phyloP scores from a whole-genome alignment of 2,888 invertebrate species.

The Apeira syringaria region DNA sequence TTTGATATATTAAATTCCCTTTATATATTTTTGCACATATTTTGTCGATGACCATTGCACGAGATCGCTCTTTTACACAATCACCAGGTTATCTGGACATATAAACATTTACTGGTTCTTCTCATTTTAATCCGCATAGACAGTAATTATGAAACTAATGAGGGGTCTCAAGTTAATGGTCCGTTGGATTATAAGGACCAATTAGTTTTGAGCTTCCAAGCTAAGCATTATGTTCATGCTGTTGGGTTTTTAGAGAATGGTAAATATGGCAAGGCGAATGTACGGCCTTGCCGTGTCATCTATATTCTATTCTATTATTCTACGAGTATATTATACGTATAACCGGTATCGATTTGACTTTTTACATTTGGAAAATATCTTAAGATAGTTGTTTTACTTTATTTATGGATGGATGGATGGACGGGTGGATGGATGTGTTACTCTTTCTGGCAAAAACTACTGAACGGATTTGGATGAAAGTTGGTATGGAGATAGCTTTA shows the following conservation, averaged over 20 bases:
- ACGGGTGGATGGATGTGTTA: no score
- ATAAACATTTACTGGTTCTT: conserved; percentile 1
- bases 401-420: no score
- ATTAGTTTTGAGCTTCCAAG: conserved; percentile 6
- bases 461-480: no score
- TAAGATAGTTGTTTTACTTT: conserved; percentile 11
- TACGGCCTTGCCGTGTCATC: conserved; percentile 49
- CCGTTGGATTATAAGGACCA: conserved; percentile 6
- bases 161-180: conserved; percentile 25
- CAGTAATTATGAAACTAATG: conserved; percentile 12
- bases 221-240: not conserved
- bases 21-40: conserved; percentile 12
- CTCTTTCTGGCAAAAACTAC: no score
- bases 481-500: no score
- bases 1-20: no score
- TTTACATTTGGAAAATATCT: conserved; percentile 15
- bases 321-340: conserved; percentile 35
- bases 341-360: conserved; percentile 16
- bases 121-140: not conserved
- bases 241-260: conserved; percentile 13
- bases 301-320: no score
- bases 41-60: conserved; percentile 25
- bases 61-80: conserved; percentile 21
- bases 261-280: conserved; percentile 41
- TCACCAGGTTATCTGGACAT: conserved; percentile 20